These are phyloP conservation scores for Ammodytes marinus DNA, from an alignment of 2,113 vertebrate species.

Conservation along the genomic window DNA sequence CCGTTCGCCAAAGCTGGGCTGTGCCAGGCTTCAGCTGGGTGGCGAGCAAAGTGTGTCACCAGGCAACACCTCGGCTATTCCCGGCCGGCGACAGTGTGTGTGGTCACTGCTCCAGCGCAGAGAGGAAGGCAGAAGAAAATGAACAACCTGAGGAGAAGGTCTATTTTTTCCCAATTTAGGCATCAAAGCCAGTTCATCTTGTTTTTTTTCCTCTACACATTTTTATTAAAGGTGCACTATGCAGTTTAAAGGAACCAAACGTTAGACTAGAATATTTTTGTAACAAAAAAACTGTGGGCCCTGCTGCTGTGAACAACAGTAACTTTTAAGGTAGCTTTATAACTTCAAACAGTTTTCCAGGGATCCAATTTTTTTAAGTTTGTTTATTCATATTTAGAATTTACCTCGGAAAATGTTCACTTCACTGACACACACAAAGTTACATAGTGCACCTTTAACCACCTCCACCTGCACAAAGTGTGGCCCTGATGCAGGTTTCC, in stretches of 20 bases:
- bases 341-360: too few species aligned
- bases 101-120: slow-evolving; percentile 73
- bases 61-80: slow-evolving; percentile 63
- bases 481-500: neutral
- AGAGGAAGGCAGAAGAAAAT: slow-evolving; percentile 82
- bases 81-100: slow-evolving; percentile 68
- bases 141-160: slow-evolving; percentile 77
- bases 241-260: too few species aligned
- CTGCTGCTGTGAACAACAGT: too few species aligned
- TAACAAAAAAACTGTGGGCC: too few species aligned
- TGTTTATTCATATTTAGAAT: too few species aligned
- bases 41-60: slow-evolving; percentile 76
- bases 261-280: too few species aligned
- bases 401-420: too few species aligned
- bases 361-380: too few species aligned
- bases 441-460: too few species aligned
- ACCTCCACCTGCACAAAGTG: neutral
- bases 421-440: too few species aligned
- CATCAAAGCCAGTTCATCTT: neutral
- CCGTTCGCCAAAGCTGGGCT: slow-evolving; percentile 78
- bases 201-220: neutral
- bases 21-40: slow-evolving; percentile 77
- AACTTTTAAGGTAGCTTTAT: too few species aligned
- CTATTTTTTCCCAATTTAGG: slow-evolving; percentile 20
- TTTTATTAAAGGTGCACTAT: neutral